A percentile compares a stretch with the other conserved stretches of the same genome.
Evolutionary conservation across 2,113 vertebrate species (phyloP).

Genomic region (Aramus guarauna): DNA sequence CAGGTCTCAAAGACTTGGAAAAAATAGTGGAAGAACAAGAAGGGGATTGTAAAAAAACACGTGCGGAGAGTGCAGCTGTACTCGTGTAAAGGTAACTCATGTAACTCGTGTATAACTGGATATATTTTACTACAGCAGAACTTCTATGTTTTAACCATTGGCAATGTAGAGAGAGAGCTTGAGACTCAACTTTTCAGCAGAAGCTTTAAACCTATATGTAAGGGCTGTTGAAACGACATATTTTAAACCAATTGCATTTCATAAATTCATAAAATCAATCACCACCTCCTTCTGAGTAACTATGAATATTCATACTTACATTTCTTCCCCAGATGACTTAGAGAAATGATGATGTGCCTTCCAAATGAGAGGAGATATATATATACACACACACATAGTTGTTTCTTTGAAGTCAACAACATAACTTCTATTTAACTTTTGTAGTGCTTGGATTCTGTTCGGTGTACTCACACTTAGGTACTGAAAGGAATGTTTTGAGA

Average conservation of each 20-base stretch:
- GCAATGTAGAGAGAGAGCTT: background rate
- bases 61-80: background rate
- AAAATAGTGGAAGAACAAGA: background rate
- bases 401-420: background rate
- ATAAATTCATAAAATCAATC: background rate
- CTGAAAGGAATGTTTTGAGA: background rate
- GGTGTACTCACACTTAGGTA: background rate
- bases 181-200: background rate
- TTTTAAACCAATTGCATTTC: background rate
- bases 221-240: background rate
- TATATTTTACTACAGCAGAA: background rate
- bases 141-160: background rate
- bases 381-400: background rate
- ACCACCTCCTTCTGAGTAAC: background rate
- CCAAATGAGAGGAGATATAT: background rate
- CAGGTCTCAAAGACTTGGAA: background rate
- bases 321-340: background rate
- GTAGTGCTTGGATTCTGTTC: background rate
- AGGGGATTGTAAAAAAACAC: background rate
- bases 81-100: background rate
- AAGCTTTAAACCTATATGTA: background rate
- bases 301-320: background rate
- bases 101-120: background rate
- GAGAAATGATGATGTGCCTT: background rate
- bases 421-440: background rate